phyloP scores from a whole-genome alignment of 1,140 invertebrate genomes.

The Nebria ingens region DNA sequence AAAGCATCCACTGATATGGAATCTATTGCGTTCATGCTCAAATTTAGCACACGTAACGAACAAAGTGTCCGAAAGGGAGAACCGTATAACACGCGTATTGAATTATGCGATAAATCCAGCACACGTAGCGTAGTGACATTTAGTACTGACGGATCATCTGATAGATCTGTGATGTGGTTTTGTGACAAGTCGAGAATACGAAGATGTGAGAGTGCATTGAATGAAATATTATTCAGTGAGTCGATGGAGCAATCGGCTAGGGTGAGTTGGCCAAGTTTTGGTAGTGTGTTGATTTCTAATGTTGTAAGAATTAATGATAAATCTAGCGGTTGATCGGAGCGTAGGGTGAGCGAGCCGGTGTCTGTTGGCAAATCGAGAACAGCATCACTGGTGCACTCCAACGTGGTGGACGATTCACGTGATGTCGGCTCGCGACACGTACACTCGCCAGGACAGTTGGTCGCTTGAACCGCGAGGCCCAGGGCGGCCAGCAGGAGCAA shows the following conservation, averaged over 20 bases:
- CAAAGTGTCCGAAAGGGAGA: conserved; percentile 29
- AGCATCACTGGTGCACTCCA: not conserved
- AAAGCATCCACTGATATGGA: conserved; percentile 44
- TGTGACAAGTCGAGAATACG: conserved; percentile 38
- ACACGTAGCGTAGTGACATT: conserved; percentile 28
- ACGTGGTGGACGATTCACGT: not conserved
- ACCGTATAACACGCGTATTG: conserved; percentile 16
- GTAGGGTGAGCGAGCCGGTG: not conserved
- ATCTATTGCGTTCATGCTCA: conserved; percentile 43
- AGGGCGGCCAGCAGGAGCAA: not conserved
- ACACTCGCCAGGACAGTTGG: not conserved
- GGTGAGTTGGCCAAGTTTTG: not conserved
- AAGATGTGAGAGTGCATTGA: conserved; percentile 36
- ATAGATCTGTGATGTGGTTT: conserved; percentile 37
- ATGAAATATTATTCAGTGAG: conserved; percentile 20
- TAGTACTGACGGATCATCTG: conserved; percentile 15
- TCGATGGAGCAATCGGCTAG: not conserved
- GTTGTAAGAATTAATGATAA: not conserved
- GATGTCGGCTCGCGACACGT: not conserved
- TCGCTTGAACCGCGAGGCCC: conserved; percentile 21
- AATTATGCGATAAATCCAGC: conserved; percentile 49
- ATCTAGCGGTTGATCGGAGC: not conserved
- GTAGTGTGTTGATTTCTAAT: not conserved
- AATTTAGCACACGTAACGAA: conserved; percentile 38
- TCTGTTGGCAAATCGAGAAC: not conserved